Conservation (phyloP, 2,113 vertebrate species). For the Heptranchias perlo region DNA sequence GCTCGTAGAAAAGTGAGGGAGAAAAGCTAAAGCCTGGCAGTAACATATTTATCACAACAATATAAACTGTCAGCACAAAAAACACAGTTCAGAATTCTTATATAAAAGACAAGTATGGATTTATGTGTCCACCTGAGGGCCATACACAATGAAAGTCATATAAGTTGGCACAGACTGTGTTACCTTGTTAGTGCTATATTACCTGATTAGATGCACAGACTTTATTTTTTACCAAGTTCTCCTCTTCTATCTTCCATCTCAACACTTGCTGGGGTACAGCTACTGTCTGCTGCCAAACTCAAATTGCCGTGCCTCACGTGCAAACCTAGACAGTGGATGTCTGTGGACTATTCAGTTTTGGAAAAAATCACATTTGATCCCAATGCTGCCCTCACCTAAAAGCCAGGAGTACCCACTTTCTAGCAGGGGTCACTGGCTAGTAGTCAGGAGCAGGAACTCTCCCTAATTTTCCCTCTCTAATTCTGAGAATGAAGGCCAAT, state of each 20-base stretch:
- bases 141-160: not conserved
- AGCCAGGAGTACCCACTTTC: not conserved
- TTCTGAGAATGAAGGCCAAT: not conserved
- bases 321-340: not conserved
- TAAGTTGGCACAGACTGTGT: not conserved
- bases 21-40: conserved; percentile 15
- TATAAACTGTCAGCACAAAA: conserved; percentile 12
- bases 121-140: not conserved
- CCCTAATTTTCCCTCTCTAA: not conserved
- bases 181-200: not conserved
- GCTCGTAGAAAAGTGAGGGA: not conserved
- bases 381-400: not conserved
- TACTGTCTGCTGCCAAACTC: not conserved
- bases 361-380: not conserved
- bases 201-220: not conserved
- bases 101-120: conserved; percentile 10
- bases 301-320: not conserved
- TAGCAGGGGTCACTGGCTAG: not conserved
- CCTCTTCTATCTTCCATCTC: not conserved
- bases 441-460: not conserved
- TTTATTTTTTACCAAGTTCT: not conserved
- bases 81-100: conserved; percentile 16
- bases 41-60: conserved; percentile 13
- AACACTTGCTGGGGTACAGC: not conserved
- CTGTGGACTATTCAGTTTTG: not conserved